Evolutionary conservation across 1,140 invertebrate species (phyloP).

Genomic region (Drosophila yakuba): DNA sequence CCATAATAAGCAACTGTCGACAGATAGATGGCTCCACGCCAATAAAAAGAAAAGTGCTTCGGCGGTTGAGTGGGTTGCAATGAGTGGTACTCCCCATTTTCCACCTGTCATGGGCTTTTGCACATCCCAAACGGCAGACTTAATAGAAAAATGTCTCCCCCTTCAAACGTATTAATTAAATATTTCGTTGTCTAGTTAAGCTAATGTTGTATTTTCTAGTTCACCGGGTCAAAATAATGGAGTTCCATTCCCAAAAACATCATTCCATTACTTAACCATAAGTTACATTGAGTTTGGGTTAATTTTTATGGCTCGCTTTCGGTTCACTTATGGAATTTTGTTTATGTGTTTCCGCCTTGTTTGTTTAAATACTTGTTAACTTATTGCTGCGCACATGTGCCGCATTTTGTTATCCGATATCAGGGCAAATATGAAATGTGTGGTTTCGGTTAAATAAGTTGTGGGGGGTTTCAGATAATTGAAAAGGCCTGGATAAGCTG

Average conservation of each 20-base stretch:
- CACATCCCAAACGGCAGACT: constrained; percentile 23
- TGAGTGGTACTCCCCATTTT: constrained; percentile 1
- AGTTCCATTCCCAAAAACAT: constrained; percentile 11
- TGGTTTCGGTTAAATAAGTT: constrained; percentile 30
- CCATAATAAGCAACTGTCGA: constrained; percentile 45
- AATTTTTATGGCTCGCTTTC: constrained; percentile 32
- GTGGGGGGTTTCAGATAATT: not conserved
- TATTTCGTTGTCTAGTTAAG: constrained; percentile 12
- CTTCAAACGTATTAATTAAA: constrained; percentile 30
- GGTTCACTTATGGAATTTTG: constrained; percentile 20
- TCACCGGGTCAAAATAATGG: constrained; percentile 42
- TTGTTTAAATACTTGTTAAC: constrained; percentile 37
- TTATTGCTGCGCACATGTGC: constrained; percentile 36
- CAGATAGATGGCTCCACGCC: constrained; percentile 12
- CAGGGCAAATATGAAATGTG: constrained; percentile 28
- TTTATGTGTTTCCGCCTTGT: constrained; percentile 18
- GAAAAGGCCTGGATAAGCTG: constrained; percentile 10
- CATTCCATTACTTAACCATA: constrained; percentile 9
- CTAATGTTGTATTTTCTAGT: constrained; percentile 15
- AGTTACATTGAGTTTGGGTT: constrained; percentile 15
- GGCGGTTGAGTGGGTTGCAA: constrained; percentile 39
- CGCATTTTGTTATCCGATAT: constrained; percentile 43
- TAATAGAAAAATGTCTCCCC: constrained; percentile 25
- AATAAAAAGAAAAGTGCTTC: constrained; percentile 35
- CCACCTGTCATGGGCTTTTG: constrained; percentile 37